Evolutionary conservation across 2,888 invertebrate genomes (phyloP).

Genomic region (Agrilus biguttatus): DNA sequence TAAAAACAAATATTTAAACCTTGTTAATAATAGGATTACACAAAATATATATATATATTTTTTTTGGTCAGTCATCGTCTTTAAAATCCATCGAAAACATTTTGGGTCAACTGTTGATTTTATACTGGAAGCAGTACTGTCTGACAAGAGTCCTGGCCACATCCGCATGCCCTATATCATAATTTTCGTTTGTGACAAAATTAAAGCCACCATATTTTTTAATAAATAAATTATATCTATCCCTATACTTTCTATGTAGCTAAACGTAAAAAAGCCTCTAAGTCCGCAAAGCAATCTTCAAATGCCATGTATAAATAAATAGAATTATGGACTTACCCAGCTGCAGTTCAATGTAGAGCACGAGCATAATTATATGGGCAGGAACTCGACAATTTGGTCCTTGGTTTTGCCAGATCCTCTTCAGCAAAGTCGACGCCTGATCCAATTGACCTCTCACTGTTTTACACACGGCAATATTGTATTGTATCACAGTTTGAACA

Average conservation of each 20-base stretch:
- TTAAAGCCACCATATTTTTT: neutral
- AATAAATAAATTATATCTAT: too few relatives aligned
- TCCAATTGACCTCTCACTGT: conserved; percentile 61
- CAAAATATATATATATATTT: too few relatives aligned
- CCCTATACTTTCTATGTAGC: neutral
- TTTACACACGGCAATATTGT: conserved; percentile 65
- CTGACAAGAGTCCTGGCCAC: conserved; percentile 44
- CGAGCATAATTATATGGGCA: conserved; percentile 47
- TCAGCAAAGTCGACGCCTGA: conserved; percentile 33
- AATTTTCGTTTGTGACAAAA: too few relatives aligned
- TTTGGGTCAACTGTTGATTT: conserved; percentile 10
- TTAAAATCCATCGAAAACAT: neutral
- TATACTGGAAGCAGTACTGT: conserved; percentile 40
- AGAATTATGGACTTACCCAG: conserved; percentile 32
- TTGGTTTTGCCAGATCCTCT: conserved; percentile 40
- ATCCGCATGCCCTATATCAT: conserved; percentile 39
- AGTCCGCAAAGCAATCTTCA: neutral
- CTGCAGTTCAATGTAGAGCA: conserved; percentile 49
- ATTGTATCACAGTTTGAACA: conserved; percentile 57
- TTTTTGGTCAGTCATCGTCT: too few relatives aligned
- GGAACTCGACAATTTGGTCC: conserved; percentile 37
- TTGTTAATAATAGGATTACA: too few relatives aligned
- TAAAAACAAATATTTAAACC: too few relatives aligned
- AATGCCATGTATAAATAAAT: neutral
- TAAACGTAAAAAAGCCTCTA: neutral